A percentile compares a stretch with the other conserved stretches of the same genome.
Conservation (phyloP, 2,113 vertebrate species). For the Abramis brama region DNA sequence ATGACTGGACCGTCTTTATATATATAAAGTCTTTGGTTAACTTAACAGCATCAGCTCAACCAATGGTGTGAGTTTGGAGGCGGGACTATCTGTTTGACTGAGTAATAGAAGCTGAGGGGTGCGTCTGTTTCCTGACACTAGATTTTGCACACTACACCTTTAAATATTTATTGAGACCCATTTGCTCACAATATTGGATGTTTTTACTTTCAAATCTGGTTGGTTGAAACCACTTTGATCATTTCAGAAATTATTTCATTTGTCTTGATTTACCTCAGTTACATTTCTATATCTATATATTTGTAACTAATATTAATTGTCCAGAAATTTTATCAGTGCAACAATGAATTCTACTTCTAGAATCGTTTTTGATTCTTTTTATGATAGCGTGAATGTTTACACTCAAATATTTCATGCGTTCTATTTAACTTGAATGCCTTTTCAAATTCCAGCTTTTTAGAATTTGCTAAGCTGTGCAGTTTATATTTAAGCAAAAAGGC, state of each 20-base stretch:
- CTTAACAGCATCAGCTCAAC: not conserved
- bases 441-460: not conserved
- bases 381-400: constrained; percentile 23
- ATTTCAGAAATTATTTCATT: constrained; percentile 10
- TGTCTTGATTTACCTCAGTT: constrained; percentile 27
- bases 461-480: not conserved
- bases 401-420: not conserved
- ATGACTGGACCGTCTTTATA: too few species aligned
- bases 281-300: not conserved
- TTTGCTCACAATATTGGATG: not conserved
- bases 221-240: constrained; percentile 19
- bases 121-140: not conserved
- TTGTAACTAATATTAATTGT: not conserved
- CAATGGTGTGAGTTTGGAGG: not conserved
- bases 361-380: not conserved
- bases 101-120: not conserved
- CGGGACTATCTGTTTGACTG: not conserved
- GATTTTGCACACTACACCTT: not conserved
- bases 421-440: not conserved
- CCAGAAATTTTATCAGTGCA: not conserved
- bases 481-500: not conserved
- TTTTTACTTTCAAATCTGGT: not conserved
- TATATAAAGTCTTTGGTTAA: too few species aligned
- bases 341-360: not conserved
- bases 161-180: not conserved